Evolutionary conservation across 2,113 vertebrate species (phyloP), one percentile per base, ranked within the genome.

Genomic region (Pygoscelis antarcticus): DNA sequence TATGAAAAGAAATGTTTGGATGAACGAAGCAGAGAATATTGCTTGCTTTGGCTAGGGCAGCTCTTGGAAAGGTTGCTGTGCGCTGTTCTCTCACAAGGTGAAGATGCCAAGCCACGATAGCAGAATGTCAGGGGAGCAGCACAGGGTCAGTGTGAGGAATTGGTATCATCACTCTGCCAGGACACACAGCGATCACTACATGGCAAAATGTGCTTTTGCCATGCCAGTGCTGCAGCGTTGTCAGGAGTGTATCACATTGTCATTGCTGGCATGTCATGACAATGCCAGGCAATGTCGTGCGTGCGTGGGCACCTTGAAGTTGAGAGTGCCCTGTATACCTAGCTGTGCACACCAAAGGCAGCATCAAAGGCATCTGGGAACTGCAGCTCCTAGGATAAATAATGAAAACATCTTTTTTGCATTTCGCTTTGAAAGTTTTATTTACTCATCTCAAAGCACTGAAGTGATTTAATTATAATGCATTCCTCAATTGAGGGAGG

Each of bases 271-370:
- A 34, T 19, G 51, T 42, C 57, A 4, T 22, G 77, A 13, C 11
- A 17, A 16, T 14, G n/a, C 70, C 62, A 47, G 49, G 42, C 51
- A 4, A 25, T 19, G 42, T 29, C 76, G 18, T 36, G 20, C 17
- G 1, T 7, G 20, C 13, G 2, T 6, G 29, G 29, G 46, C 52
- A 60, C n/a, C 38, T 1, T 11, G 57, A 36, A 5, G 40, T 8
- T 42, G 8, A 11, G 30, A 23, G 65, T 15, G 52, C 34, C 29
- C 71, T 22, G 15, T 17, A 4, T 10, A n/a, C 72, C 57, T 9
- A 7, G 44, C 74, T 46, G 15, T 20, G 60, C 60, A 7, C 61
- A 29, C 18, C 32, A 36, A 30, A 57, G 79, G 61, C 69, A 36
- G 62, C 55, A 23, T 55, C 55, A 64, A 70, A 90, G 51, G 58